These are phyloP conservation scores for Poeciliopsis occidentalis DNA, from an alignment of 2,113 vertebrate species.

Conservation along the genomic window DNA sequence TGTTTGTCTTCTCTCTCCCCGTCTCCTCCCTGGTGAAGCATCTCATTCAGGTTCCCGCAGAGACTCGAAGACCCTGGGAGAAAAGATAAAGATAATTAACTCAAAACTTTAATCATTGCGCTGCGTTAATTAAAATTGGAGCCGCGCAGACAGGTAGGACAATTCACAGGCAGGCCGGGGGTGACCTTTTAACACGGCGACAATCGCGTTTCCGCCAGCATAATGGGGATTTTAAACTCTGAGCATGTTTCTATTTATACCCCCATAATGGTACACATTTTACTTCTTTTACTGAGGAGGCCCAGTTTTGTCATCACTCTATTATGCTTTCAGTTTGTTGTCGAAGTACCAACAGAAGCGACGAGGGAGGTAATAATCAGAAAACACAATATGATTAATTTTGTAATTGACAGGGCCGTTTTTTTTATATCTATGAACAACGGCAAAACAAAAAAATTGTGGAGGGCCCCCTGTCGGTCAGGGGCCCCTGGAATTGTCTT, in stretches of 20 bases:
- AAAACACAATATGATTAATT: no score
- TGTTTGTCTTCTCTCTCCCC: conserved; percentile 13
- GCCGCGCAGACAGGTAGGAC: conserved; percentile 65
- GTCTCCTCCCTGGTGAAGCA: conserved; percentile 46
- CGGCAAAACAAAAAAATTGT: no score
- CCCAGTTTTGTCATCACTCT: conserved; percentile 3
- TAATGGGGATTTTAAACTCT: conserved; percentile 40
- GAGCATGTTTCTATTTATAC: conserved; percentile 47
- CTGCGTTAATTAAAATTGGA: conserved; percentile 79
- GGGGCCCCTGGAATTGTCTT: no score
- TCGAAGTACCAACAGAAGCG: not conserved
- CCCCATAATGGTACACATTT: conserved; percentile 41
- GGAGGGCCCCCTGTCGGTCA: no score
- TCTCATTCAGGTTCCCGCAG: conserved; percentile 74
- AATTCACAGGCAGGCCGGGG: conserved; percentile 49
- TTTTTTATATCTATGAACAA: no score
- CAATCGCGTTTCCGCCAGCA: conserved; percentile 65
- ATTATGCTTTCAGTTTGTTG: conserved; percentile 26
- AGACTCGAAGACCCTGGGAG: conserved; percentile 74
- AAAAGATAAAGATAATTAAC: conserved; percentile 83
- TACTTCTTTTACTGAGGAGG: conserved; percentile 27
- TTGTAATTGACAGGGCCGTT: no score
- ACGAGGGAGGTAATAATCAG: not conserved
- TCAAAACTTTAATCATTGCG: conserved; percentile 79
- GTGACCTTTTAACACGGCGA: conserved; percentile 53